phyloP scores from a whole-genome alignment of 1,140 invertebrate genomes.

The Temnothorax curvispinosus region DNA sequence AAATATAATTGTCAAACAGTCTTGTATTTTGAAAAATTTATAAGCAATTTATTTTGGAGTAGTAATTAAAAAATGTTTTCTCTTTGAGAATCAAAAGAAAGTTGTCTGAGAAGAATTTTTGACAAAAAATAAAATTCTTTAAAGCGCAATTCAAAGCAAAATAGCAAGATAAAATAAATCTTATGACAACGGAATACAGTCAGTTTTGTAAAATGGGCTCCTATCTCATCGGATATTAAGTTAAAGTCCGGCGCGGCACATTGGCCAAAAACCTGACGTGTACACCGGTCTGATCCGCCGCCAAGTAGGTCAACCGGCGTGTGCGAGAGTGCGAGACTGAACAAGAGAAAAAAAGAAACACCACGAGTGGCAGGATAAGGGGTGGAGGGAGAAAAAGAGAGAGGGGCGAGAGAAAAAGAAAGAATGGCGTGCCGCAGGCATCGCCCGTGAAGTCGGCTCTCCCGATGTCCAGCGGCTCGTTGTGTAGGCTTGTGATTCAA shows the following conservation, averaged over 20 bases:
- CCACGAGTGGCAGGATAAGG: constrained; percentile 47
- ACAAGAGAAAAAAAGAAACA: constrained; percentile 59
- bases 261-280: constrained; percentile 67
- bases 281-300: constrained; percentile 62
- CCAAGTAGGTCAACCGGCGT: constrained; percentile 75
- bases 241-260: constrained; percentile 13
- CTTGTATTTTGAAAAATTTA: not conserved
- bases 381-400: constrained; percentile 23
- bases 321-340: constrained; percentile 73
- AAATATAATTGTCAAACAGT: not conserved
- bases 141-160: not conserved
- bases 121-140: not conserved
- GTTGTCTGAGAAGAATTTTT: not conserved
- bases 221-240: constrained; percentile 13
- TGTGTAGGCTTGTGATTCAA: constrained; percentile 65
- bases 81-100: not conserved
- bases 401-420: constrained; percentile 52
- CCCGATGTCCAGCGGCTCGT: constrained; percentile 57
- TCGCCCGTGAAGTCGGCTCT: constrained; percentile 54
- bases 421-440: constrained; percentile 67
- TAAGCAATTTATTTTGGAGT: not conserved
- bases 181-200: not conserved
- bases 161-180: not conserved
- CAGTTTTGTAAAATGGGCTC: not conserved
- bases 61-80: not conserved